Conservation (phyloP, 1,140 invertebrate genomes). For the Prorops nasuta region DNA sequence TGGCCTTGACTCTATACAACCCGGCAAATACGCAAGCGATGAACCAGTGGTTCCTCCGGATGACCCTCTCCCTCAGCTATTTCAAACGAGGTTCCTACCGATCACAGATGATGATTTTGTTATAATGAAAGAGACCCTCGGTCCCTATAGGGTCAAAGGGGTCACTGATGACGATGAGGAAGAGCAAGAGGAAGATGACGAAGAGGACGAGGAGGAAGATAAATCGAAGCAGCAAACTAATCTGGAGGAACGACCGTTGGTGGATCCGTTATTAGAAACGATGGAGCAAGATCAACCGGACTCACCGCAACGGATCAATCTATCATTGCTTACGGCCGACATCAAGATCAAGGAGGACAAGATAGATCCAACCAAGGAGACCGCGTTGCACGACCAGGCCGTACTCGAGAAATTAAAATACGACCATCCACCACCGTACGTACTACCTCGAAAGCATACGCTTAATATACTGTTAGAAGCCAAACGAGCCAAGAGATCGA, state of each 20-base stretch:
- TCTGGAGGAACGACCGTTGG: slow-evolving; percentile 9
- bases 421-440: slow-evolving; percentile 38
- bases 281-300: slow-evolving; percentile 32
- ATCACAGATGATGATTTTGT: slow-evolving; percentile 38
- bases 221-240: not conserved
- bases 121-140: slow-evolving; percentile 13
- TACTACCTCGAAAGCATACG: slow-evolving; percentile 36
- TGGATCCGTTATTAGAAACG: slow-evolving; percentile 24
- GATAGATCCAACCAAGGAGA: slow-evolving; percentile 11
- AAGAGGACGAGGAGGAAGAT: slow-evolving; percentile 13
- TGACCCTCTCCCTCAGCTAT: slow-evolving; percentile 20
- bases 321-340: slow-evolving; percentile 40
- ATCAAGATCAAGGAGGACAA: slow-evolving; percentile 29
- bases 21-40: slow-evolving; percentile 18
- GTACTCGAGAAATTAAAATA: slow-evolving; percentile 44
- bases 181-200: slow-evolving; percentile 10
- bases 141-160: too few species aligned
- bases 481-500: slow-evolving; percentile 45
- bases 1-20: slow-evolving; percentile 27
- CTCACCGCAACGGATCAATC: slow-evolving; percentile 38
- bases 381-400: slow-evolving; percentile 20
- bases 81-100: slow-evolving; percentile 39
- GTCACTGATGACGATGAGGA: slow-evolving; percentile 5
- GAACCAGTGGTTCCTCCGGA: slow-evolving; percentile 15
- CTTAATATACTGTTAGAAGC: slow-evolving; percentile 38